A percentile compares a stretch with the other conserved stretches of the same genome.
Conservation (phyloP, 2,113 vertebrate species). For the Oreotrochilus melanogaster region DNA sequence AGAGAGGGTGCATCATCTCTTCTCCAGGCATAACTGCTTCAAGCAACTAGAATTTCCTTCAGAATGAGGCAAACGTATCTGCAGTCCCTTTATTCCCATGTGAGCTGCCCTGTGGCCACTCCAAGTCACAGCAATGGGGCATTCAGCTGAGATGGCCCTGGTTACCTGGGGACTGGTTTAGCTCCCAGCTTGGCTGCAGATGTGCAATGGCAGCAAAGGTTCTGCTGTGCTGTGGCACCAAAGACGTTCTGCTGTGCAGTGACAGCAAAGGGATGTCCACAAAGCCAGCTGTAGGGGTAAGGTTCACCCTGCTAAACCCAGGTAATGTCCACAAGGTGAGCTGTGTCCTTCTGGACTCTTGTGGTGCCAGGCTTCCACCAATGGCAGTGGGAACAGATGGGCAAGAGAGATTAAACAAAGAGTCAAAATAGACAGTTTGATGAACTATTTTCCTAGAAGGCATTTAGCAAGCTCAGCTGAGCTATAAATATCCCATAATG, state of each 20-base stretch:
- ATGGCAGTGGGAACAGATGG: background rate
- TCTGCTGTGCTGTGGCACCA: background rate
- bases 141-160: background rate
- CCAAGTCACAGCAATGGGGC: rapidly evolving
- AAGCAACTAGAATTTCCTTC: background rate
- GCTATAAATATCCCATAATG: slow-evolving; percentile 61
- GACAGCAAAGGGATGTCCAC: background rate
- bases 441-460: slow-evolving; percentile 57
- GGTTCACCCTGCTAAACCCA: background rate
- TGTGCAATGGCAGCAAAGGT: background rate
- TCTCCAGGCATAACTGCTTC: background rate
- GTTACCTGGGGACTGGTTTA: background rate
- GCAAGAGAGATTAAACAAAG: slow-evolving; percentile 21
- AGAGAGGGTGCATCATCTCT: background rate
- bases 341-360: rapidly evolving
- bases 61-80: background rate
- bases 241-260: background rate
- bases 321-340: background rate
- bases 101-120: background rate
- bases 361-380: background rate
- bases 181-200: background rate
- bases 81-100: background rate
- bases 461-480: slow-evolving; percentile 58
- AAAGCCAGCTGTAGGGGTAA: background rate
- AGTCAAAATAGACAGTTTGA: slow-evolving; percentile 46